Base-by-base conservation (phyloP, 2,113 vertebrate species). In the Odocoileus virginianus region DNA sequence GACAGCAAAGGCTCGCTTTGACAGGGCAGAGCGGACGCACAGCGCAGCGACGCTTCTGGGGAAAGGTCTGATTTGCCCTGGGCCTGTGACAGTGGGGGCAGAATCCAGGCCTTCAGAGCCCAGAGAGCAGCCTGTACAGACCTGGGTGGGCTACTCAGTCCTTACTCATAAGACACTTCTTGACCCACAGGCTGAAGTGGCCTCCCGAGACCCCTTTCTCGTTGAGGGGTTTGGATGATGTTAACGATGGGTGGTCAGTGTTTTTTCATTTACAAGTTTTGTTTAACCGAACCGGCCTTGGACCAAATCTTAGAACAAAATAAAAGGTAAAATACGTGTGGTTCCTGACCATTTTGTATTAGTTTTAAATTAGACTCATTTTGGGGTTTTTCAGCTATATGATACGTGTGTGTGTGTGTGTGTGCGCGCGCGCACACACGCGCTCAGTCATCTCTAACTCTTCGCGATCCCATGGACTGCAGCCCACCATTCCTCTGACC, bases 391-490 rank as follows among this genome's bases (percentile, higher is more conserved):
- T 83, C 30, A n/a, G 45, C 43, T 83, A 27, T 28, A 36, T 71
- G 30, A 25, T 30, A 25, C 2, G 11, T 45, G 16, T 33, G 60
- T 4, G 12, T 30, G 58, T 3, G 9, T 10, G 23, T 3, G 55
- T 4, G 3, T 1, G 4, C 0, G 1, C 64, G 0, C 5, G 19
- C 19, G 2, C 67, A 2, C 0, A 0, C 64, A 0, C 5, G 19
- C 19, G 2, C 67, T 71, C 67, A 21, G 19, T 71, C 64, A 21
- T 67, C 8, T 67, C 67, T 74, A 74, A 74, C 67, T 74, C 12
- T 74, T 74, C 27, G 71, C 3, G 6, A 27, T 27, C 71, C 71
- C 23, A 7, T 43, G 36, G 71, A 43, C 21, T 27, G 71, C 14
- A 76, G 40, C 36, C 23, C 23, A 43, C 36, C 71, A 27, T 14